Conservation (phyloP, 2,888 invertebrate species). For the Dryocosmus kuriphilus region DNA sequence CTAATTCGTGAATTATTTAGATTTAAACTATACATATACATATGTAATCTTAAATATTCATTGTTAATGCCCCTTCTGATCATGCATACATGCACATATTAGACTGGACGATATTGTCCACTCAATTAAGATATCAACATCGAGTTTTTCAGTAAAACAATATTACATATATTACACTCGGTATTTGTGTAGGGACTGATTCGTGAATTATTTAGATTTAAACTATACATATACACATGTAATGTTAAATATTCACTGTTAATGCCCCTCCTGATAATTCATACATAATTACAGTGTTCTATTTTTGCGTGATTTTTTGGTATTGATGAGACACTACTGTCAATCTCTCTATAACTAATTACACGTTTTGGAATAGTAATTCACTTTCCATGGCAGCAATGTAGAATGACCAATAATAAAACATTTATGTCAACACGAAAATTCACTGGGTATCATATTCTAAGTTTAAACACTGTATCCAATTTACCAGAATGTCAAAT, state of each 20-base stretch:
- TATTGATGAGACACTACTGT: background rate
- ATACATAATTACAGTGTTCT: background rate
- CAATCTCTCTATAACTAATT: background rate
- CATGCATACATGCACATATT: too few species aligned
- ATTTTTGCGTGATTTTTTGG: background rate
- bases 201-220: background rate
- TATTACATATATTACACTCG: background rate
- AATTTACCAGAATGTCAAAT: background rate
- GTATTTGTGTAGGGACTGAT: background rate
- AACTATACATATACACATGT: background rate
- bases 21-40: background rate
- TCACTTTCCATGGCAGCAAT: background rate
- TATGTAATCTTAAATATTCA: too few species aligned
- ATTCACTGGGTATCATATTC: background rate
- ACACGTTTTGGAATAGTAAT: background rate
- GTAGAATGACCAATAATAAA: background rate
- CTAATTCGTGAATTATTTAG: background rate
- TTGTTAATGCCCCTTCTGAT: too few species aligned
- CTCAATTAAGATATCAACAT: background rate
- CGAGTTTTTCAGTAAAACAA: background rate
- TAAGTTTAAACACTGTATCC: background rate
- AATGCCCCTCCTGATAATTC: too few species aligned
- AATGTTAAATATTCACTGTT: background rate
- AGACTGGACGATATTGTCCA: too few species aligned
- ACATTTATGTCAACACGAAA: background rate